Conservation (phyloP, 2,113 vertebrate genomes). For the Macrotus californicus region DNA sequence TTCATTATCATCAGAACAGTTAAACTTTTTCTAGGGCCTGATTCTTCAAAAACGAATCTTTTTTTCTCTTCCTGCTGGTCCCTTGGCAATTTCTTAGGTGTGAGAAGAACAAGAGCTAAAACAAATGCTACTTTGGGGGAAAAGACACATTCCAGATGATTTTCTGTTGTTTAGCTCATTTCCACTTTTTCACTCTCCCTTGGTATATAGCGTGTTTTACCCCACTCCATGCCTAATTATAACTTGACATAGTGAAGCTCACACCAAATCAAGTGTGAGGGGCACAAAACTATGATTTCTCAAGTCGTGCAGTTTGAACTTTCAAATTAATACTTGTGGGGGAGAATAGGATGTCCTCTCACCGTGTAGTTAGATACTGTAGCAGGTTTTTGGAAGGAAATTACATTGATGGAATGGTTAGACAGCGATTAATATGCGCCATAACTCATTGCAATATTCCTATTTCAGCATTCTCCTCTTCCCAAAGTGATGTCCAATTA, state of each 20-base stretch:
- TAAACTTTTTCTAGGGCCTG: not conserved
- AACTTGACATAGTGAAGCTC: slow-evolving; percentile 39
- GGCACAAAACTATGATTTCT: slow-evolving; percentile 30
- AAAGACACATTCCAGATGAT: slow-evolving; percentile 33
- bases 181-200: not conserved
- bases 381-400: slow-evolving; percentile 76
- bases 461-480: slow-evolving; percentile 70
- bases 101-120: slow-evolving; percentile 47
- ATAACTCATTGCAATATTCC: slow-evolving; percentile 74
- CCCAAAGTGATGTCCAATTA: slow-evolving; percentile 77
- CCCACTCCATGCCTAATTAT: slow-evolving; percentile 23
- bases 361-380: slow-evolving; percentile 59
- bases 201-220: not conserved
- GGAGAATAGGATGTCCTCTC: slow-evolving; percentile 56
- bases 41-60: not conserved
- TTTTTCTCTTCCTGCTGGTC: slow-evolving; percentile 45
- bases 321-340: slow-evolving; percentile 73
- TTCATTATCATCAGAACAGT: not conserved
- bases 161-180: slow-evolving; percentile 42
- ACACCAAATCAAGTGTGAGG: slow-evolving; percentile 26
- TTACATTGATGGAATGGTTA: slow-evolving; percentile 78
- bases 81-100: slow-evolving; percentile 50
- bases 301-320: slow-evolving; percentile 68
- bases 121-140: not conserved
- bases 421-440: slow-evolving; percentile 81